These are phyloP conservation scores for Balanococcus diminutus DNA, from an alignment of 2,888 invertebrate species.

Conservation along the genomic window DNA sequence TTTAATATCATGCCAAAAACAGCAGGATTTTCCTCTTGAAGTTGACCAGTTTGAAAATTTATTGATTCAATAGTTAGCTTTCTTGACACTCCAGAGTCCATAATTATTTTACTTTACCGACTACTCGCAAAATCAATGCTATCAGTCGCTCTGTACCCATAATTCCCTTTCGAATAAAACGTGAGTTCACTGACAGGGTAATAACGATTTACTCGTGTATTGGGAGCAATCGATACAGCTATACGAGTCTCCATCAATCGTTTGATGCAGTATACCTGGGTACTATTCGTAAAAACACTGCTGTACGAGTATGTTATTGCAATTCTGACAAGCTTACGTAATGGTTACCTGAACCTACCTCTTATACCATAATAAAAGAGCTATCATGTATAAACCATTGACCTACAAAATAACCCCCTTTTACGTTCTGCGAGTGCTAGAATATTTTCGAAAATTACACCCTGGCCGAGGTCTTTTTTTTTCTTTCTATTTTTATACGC, in stretches of 20 bases:
- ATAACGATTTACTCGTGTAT: background rate
- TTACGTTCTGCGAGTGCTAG: background rate
- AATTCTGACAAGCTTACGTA: background rate
- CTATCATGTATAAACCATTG: background rate
- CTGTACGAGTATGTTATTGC: background rate
- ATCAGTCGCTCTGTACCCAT: too few species aligned
- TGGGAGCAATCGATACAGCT: background rate
- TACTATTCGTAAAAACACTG: too few species aligned
- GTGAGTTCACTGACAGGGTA: background rate
- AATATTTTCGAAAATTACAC: constrained; percentile 1
- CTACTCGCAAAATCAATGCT: too few species aligned
- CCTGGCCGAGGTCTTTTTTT: background rate
- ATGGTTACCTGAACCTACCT: background rate
- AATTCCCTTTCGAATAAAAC: background rate
- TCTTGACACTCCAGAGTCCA: too few species aligned
- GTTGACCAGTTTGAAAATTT: too few species aligned
- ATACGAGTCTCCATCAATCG: background rate
- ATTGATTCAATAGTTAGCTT: too few species aligned
- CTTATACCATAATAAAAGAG: background rate
- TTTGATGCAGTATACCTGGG: background rate
- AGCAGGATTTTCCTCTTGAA: too few species aligned
- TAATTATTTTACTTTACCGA: too few species aligned
- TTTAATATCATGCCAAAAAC: too few species aligned
- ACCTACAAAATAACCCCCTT: constrained; percentile 23
- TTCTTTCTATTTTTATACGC: background rate